Evolutionary conservation across 2,113 vertebrate genomes (phyloP).

Genomic region (Rissa tridactyla): DNA sequence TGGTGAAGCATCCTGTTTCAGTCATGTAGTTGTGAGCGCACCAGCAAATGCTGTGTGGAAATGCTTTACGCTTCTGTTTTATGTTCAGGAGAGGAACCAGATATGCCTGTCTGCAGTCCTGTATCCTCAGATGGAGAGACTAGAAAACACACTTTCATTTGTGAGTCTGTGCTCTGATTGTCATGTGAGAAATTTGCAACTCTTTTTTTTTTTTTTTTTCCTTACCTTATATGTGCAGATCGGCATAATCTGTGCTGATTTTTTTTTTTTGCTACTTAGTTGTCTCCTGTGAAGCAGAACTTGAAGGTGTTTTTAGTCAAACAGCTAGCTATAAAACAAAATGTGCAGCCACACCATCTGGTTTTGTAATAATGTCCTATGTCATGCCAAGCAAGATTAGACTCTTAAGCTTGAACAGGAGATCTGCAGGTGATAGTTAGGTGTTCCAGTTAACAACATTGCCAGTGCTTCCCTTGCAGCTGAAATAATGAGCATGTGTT

Average conservation of each 20-base stretch:
- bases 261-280: neutral
- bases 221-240: neutral
- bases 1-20: neutral
- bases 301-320: neutral
- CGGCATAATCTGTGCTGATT: neutral
- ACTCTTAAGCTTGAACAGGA: neutral
- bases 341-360: neutral
- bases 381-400: neutral
- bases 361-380: neutral
- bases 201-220: neutral
- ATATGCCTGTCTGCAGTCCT: neutral
- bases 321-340: neutral
- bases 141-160: neutral
- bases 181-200: accelerated
- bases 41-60: neutral
- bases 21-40: neutral
- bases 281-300: neutral
- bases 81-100: neutral
- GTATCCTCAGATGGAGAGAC: neutral
- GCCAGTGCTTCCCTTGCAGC: neutral
- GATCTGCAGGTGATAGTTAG: neutral
- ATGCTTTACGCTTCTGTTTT: neutral
- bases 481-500: neutral
- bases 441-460: neutral
- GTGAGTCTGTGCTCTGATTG: neutral